A percentile compares a stretch with the other conserved stretches of the same genome.
Conservation (phyloP, 2,797 vertebrate genomes). For the Anomalospiza imberbis region DNA sequence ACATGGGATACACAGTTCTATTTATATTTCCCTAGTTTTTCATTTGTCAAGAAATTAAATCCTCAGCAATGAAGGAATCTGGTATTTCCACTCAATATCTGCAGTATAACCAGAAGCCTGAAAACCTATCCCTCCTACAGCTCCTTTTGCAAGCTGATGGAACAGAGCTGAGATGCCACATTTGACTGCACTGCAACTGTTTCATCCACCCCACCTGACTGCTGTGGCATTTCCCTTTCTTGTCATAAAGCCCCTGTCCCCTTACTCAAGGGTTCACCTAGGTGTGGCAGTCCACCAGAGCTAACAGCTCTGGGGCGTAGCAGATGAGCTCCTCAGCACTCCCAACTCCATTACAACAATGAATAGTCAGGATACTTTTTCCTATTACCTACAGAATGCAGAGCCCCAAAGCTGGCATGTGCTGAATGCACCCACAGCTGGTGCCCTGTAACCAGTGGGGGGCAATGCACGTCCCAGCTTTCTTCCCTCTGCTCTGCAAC, state of each 20-base stretch:
- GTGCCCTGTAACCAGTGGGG: neutral
- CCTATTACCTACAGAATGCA: neutral
- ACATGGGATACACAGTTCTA: neutral
- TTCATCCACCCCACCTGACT: neutral
- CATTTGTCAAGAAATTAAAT: neutral
- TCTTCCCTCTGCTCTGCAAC: neutral
- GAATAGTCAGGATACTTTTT: neutral
- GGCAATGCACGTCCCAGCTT: neutral
- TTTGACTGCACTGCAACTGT: neutral
- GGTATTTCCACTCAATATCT: neutral
- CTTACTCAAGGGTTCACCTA: neutral
- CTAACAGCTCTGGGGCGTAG: neutral
- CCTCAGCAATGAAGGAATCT: neutral
- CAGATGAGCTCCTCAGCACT: neutral
- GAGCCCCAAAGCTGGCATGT: fast-evolving
- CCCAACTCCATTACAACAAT: neutral
- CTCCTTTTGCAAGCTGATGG: neutral
- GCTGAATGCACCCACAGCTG: neutral
- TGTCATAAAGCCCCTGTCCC: neutral
- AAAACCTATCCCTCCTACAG: neutral
- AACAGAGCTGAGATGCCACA: neutral
- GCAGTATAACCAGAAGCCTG: neutral
- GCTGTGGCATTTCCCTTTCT: neutral
- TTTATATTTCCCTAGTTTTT: neutral
- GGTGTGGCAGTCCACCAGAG: neutral